phyloP scores from a whole-genome alignment of 2,113 vertebrate genomes.

The Bombycilla garrulus region DNA sequence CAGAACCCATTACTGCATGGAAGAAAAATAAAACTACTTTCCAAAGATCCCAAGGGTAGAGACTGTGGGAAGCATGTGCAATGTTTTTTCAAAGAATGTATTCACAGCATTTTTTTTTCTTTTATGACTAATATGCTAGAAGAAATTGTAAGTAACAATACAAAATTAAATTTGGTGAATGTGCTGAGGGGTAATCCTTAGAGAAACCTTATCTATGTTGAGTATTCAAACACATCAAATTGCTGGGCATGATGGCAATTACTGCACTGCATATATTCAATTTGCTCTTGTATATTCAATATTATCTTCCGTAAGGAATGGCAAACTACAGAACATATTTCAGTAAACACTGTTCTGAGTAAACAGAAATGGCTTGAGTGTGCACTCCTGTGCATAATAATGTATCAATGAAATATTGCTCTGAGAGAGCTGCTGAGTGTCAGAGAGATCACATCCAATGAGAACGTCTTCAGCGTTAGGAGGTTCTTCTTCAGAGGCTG shows the following conservation, averaged over 20 bases:
- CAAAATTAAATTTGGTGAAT: conserved; percentile 69
- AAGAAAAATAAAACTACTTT: conserved; percentile 47
- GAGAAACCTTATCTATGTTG: conserved; percentile 63
- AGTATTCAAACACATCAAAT: conserved; percentile 58
- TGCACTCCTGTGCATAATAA: conserved; percentile 7
- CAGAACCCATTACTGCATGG: not conserved
- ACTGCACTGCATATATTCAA: conserved; percentile 41
- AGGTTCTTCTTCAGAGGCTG: not conserved
- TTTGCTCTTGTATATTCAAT: conserved; percentile 60
- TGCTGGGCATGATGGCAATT: conserved; percentile 41
- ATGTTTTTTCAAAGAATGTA: conserved; percentile 48
- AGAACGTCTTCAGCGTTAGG: not conserved
- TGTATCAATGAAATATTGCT: not conserved
- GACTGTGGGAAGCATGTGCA: not conserved
- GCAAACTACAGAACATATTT: conserved; percentile 39
- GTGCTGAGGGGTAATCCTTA: conserved; percentile 55
- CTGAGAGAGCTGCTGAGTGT: not conserved
- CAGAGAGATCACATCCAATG: not conserved
- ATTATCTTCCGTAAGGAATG: conserved; percentile 43
- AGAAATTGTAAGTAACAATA: conserved; percentile 56
- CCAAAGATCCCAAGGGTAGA: conserved; percentile 26
- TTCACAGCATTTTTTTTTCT: not conserved
- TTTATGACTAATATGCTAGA: conserved; percentile 26
- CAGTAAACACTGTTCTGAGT: conserved; percentile 50
- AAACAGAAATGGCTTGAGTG: conserved; percentile 33